Evolutionary conservation across 2,797 vertebrate species (phyloP).

Genomic region (Nyctibius grandis): DNA sequence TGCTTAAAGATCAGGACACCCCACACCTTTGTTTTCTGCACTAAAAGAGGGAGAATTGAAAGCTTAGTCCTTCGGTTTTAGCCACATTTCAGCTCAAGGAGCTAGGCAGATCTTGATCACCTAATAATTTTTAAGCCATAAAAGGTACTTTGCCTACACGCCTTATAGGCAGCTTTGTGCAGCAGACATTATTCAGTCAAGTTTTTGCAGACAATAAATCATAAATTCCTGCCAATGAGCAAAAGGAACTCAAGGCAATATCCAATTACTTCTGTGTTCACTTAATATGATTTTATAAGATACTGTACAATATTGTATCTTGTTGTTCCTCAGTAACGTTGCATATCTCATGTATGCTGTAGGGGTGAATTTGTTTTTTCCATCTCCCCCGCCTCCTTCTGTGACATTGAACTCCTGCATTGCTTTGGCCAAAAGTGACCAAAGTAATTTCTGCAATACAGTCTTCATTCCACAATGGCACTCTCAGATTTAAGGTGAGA

Average conservation of each 20-base stretch:
- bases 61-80: not conserved
- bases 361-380: not conserved
- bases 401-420: not conserved
- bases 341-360: not conserved
- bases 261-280: not conserved
- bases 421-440: not conserved
- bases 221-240: not conserved
- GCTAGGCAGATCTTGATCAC: not conserved
- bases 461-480: not conserved
- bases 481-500: not conserved
- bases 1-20: not conserved
- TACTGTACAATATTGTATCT: not conserved
- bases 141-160: not conserved
- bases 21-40: not conserved
- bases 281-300: not conserved
- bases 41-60: not conserved
- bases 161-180: not conserved
- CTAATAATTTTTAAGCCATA: not conserved
- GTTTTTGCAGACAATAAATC: not conserved
- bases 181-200: not conserved
- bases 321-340: not conserved
- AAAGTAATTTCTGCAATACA: not conserved
- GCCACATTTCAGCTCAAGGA: not conserved
- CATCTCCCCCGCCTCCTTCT: not conserved
- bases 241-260: not conserved